Conservation (phyloP, 2,113 vertebrate species). For the Bucco capensis region DNA sequence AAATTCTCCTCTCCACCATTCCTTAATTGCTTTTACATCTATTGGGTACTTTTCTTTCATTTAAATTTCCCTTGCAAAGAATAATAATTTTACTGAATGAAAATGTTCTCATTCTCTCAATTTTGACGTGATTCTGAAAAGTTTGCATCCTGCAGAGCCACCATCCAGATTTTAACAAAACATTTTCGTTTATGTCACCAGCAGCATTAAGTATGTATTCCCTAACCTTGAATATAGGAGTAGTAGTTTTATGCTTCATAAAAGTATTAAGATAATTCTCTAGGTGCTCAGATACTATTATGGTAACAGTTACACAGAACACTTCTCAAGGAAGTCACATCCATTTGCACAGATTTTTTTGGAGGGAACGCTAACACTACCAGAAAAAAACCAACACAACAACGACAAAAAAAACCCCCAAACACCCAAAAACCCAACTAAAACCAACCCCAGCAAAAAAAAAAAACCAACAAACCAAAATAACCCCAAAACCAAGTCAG, state of each 20-base stretch:
- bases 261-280: neutral
- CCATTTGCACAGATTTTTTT: neutral
- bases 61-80: neutral
- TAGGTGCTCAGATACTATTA: neutral
- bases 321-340: neutral
- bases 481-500: no score
- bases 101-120: neutral
- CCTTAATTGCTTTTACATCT: neutral
- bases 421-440: accelerated
- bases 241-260: neutral
- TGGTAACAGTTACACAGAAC: neutral
- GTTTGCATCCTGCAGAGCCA: neutral
- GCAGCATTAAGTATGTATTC: neutral
- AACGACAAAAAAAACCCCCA: no score
- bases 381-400: neutral
- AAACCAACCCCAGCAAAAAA: neutral
- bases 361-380: neutral
- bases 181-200: neutral
- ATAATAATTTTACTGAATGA: neutral
- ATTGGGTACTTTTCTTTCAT: neutral
- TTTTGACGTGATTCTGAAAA: neutral
- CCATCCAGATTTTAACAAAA: neutral
- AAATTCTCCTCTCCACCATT: neutral
- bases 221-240: neutral
- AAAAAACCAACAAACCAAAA: neutral